Evolutionary conservation across 2,888 invertebrate species (phyloP).

Genomic region (Thera britannica): DNA sequence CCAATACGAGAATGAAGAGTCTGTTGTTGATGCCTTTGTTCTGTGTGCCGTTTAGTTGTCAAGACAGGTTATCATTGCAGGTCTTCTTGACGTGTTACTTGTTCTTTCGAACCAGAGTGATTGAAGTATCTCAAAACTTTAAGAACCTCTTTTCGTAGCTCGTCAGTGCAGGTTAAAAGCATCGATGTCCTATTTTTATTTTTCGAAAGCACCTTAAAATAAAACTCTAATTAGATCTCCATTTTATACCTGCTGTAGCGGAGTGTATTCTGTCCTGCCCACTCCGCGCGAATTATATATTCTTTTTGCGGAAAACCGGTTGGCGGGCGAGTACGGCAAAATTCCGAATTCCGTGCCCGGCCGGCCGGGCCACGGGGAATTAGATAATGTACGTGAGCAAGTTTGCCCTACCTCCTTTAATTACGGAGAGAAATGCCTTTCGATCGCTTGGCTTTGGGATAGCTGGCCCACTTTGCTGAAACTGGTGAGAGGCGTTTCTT

Average conservation of each 20-base stretch:
- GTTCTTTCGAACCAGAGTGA: too few species aligned
- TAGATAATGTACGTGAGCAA: constrained; percentile 41
- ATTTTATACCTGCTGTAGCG: constrained; percentile 27
- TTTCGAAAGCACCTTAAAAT: constrained; percentile 11
- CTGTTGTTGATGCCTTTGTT: neutral
- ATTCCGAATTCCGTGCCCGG: constrained; percentile 40
- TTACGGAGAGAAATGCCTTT: constrained; percentile 34
- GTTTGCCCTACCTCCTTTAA: constrained; percentile 40
- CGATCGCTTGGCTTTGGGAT: constrained; percentile 24
- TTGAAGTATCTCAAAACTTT: too few species aligned
- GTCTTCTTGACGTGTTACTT: too few species aligned
- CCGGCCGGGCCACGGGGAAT: constrained; percentile 33
- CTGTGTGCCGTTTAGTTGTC: neutral
- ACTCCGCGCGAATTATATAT: constrained; percentile 28
- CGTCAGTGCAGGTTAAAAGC: neutral
- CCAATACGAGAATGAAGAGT: neutral
- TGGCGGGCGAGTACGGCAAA: constrained; percentile 31
- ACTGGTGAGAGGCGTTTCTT: neutral
- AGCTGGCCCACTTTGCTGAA: constrained; percentile 21
- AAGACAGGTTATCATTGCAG: neutral
- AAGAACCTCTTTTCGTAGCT: too few species aligned
- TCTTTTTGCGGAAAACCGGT: constrained; percentile 36
- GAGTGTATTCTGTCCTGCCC: constrained; percentile 15
- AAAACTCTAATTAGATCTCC: constrained; percentile 17
- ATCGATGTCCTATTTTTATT: neutral